Base-by-base conservation (phyloP, 2,797 vertebrate genomes). In the Amazona ochrocephala region DNA sequence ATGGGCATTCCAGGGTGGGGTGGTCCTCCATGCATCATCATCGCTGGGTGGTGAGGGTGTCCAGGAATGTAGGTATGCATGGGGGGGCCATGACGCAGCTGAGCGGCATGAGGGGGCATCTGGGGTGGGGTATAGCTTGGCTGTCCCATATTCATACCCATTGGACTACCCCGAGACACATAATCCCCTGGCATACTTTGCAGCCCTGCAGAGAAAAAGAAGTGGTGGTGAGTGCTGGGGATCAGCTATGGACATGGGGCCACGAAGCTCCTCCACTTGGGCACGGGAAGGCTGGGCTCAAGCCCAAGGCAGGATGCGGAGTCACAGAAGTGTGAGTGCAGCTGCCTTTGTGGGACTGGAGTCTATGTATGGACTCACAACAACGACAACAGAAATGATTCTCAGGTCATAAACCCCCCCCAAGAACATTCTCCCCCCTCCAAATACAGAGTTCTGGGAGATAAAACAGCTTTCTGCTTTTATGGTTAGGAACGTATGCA, bases 151-250 rank as follows among this genome's bases (percentile, higher is more conserved):
- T 98, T 98, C 97, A 98, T 98, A 98, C 98, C 98, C 98, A 98
- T 98, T 87, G 98, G 98, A 98, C 98, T 98, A 98, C 98, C 98
- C 98, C 98, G 98, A 98, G 98, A 98, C 98, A 98, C 98, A 97
- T 98, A 98, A 96, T 98, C 98, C 98, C 98, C 98, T 98, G 98
- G 98, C 98, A 99, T 98, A 98, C 98, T 98, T 98, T 98, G 98
- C 98, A 98, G 98, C 97, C 98, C 99, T 99, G 97, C 5, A 92
- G 91, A 97, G 93, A 97, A 94, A 97, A 96, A 97, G 93, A 97
- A 94, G 95, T 13, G 88, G 23, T 0, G 18, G 91, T 97, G 80
- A 97, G 89, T 4, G 75, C 5, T 11, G 45, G 37, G 66, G 10
- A 56, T 4, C 0, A 2, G 66, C 17, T 44, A 20, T 29, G 0